Conservation (phyloP, 2,888 invertebrate species). For the Noctua janthe region DNA sequence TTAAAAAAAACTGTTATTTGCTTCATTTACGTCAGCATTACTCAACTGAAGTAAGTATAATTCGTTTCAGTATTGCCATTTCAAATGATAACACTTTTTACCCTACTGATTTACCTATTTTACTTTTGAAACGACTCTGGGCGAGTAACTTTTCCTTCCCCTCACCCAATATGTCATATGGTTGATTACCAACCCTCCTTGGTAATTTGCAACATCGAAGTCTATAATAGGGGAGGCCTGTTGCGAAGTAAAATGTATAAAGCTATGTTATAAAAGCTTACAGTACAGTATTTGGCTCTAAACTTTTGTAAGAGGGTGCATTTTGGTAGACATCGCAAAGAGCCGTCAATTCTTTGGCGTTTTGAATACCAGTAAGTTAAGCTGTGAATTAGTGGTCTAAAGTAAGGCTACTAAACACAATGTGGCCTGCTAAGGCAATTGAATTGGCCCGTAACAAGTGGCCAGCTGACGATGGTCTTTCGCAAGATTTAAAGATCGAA, state of each 20-base stretch:
- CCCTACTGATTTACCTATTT: neutral
- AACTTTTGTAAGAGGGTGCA: neutral
- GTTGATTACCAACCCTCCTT: constrained; percentile 47
- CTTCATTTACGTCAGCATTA: too few species aligned
- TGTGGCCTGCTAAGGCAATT: too few species aligned
- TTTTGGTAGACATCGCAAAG: neutral
- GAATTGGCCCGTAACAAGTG: too few species aligned
- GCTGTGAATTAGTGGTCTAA: too few species aligned
- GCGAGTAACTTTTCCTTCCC: neutral
- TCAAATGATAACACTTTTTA: neutral
- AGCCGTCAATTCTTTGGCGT: neutral
- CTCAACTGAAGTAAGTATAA: neutral
- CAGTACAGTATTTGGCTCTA: neutral
- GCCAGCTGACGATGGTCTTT: too few species aligned
- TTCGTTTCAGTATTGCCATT: neutral
- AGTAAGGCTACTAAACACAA: too few species aligned
- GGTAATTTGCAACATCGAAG: constrained; percentile 21
- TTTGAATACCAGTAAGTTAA: neutral
- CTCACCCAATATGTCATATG: constrained; percentile 13
- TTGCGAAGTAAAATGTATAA: neutral
- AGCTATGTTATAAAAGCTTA: neutral
- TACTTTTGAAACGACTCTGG: neutral
- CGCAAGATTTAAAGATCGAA: too few species aligned
- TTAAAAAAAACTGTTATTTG: too few species aligned
- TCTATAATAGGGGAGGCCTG: neutral